Conservation (phyloP, 23 tunicate species). For the Ascidia mentula region DNA sequence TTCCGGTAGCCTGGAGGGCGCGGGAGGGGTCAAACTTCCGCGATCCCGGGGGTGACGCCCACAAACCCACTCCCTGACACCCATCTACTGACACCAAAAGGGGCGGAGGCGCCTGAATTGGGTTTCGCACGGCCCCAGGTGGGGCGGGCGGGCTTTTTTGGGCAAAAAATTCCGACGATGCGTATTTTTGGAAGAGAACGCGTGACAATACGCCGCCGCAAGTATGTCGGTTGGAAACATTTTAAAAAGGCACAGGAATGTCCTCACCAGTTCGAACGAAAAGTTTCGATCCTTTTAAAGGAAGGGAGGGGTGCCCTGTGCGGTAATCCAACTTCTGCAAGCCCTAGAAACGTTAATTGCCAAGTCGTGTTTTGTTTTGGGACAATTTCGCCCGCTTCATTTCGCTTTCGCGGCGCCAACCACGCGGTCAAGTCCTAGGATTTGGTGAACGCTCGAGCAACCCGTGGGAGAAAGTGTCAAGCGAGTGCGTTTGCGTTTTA, state of each 20-base stretch:
- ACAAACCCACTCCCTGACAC: background rate
- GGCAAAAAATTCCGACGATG: background rate
- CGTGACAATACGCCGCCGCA: constrained; percentile 1
- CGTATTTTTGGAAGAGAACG: background rate
- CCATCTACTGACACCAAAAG: background rate
- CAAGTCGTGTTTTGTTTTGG: constrained; percentile 1
- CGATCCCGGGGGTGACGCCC: background rate
- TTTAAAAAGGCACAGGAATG: no score
- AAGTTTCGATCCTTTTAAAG: no score
- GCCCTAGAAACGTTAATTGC: no score
- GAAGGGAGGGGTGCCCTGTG: no score
- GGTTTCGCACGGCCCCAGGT: background rate
- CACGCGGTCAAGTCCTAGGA: no score
- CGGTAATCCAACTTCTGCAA: no score
- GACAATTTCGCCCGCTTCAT: background rate
- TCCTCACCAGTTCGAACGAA: no score
- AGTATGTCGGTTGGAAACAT: background rate
- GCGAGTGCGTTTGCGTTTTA: no score
- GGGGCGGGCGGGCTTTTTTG: background rate
- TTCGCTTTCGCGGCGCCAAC: no score
- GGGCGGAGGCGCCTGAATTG: background rate
- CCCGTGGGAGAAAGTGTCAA: background rate
- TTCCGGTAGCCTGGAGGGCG: no score
- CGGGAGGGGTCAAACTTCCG: background rate
- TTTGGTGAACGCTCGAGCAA: background rate